phyloP scores from a whole-genome alignment of 1,140 invertebrate genomes.

The Danaus melanippus region DNA sequence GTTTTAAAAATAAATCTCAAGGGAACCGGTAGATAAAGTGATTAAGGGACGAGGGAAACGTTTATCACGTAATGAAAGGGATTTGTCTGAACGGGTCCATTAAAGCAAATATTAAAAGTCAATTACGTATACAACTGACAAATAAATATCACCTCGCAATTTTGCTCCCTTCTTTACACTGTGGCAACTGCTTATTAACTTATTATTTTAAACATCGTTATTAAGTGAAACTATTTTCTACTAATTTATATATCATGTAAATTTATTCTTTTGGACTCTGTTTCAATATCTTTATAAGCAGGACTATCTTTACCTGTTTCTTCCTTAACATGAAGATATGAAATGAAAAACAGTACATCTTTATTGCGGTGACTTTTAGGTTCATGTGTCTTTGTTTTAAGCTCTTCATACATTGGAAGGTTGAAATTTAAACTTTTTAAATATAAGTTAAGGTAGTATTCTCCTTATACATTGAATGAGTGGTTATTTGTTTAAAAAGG shows the following conservation, averaged over 20 bases:
- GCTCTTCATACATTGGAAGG: constrained; percentile 25
- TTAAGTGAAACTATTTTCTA: constrained; percentile 33
- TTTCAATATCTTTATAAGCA: too few species aligned
- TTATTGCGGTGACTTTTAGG: constrained; percentile 51
- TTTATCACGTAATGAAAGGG: constrained; percentile 41
- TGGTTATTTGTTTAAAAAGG: constrained; percentile 64
- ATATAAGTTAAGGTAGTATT: constrained; percentile 34
- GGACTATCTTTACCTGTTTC: too few species aligned
- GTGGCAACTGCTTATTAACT: too few species aligned
- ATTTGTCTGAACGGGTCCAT: constrained; percentile 51
- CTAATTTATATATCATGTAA: too few species aligned
- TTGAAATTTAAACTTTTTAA: constrained; percentile 31
- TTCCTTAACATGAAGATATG: too few species aligned
- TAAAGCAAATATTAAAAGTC: constrained; percentile 40
- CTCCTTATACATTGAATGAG: constrained; percentile 30
- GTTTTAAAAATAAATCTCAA: constrained; percentile 32
- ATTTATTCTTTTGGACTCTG: too few species aligned
- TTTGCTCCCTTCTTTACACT: too few species aligned
- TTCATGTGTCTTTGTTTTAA: constrained; percentile 24
- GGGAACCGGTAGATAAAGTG: constrained; percentile 40
- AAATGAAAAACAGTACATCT: constrained; percentile 29
- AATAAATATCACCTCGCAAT: too few species aligned
- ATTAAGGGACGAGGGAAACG: constrained; percentile 41
- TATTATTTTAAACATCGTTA: too few species aligned
- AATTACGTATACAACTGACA: constrained; percentile 15